phyloP scores from a whole-genome alignment of 2,888 invertebrate genomes.

The Brenthis hecate region DNA sequence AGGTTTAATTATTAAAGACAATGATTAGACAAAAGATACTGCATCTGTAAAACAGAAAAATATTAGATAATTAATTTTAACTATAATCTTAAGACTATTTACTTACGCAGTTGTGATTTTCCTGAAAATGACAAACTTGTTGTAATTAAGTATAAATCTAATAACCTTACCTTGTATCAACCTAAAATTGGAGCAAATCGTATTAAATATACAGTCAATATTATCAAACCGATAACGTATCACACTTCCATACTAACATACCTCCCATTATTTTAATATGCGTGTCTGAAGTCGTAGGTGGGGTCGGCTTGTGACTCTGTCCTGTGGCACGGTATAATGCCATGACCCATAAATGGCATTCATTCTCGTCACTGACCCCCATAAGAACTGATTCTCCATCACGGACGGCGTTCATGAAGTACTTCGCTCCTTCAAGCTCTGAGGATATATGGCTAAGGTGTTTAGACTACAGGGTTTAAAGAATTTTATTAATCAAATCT shows the following conservation, averaged over 20 bases:
- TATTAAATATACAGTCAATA: not conserved
- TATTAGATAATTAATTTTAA: not conserved
- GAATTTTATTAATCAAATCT: not conserved
- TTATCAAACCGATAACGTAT: not conserved
- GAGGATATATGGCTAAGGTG: slow-evolving; percentile 41
- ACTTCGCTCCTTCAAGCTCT: slow-evolving; percentile 96
- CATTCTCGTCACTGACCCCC: slow-evolving; percentile 98
- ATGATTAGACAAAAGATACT: not conserved
- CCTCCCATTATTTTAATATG: slow-evolving; percentile 93
- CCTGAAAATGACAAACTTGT: slow-evolving; percentile 9
- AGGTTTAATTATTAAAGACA: not conserved
- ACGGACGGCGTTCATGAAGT: slow-evolving; percentile 98
- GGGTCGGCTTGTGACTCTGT: slow-evolving; percentile 99
- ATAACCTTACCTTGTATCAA: slow-evolving; percentile 4
- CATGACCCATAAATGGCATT: slow-evolving; percentile 99
- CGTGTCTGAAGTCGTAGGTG: slow-evolving; percentile 90
- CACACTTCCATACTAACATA: slow-evolving; percentile 58
- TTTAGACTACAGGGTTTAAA: slow-evolving; percentile 4
- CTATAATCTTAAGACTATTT: not conserved
- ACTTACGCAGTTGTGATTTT: not conserved
- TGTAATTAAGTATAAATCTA: not conserved
- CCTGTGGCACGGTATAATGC: slow-evolving; percentile 99
- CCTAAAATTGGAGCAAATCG: not conserved
- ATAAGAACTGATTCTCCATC: slow-evolving; percentile 98
- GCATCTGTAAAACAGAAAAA: not conserved